Evolutionary conservation across 2,888 invertebrate species (phyloP), one percentile per base, ranked within the genome.

Genomic region (Nemurella pictetii): DNA sequence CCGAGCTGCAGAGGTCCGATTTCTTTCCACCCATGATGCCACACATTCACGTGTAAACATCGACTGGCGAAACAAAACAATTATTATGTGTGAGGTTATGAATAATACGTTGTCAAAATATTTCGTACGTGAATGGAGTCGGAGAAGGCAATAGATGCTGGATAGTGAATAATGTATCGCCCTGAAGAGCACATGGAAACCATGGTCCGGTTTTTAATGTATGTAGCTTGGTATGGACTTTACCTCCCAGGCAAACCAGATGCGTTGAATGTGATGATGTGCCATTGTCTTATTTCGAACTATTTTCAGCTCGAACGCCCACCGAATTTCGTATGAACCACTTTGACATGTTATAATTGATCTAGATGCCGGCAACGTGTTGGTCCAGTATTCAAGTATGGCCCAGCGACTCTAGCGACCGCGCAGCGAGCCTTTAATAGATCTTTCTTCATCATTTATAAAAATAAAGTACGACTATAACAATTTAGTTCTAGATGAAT

Each of bases 21-120:
- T 55, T 55, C 55, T 3, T 55, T 55, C 55, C 55, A 20, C 55
- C 12, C 55, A 55, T 55, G 1, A 55, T 55, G 55, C 20, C n/a
- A 35, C 55, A 20, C 20, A 55, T 55, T 20, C 55, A 55, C 55
- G 20, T 55, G 55, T 55, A 55, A 55, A 55, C 55, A 55, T 20
- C 55, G 55, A 55, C 55, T 55, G 55, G 55, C 55, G 55, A 55
- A 55, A 55, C 55, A 55, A 55, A 55, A 55, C 55, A 55, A 55
- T 55, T 55, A 55, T 55, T 55, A 55, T 20, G 55, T 55, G 55
- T 55, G 55, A 55, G 55, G 9, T 55, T 55, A 55, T 30, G 78
- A 78, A 78, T 78, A 78, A 78, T 30, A 78, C 78, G 78, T 78
- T 78, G 78, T 78, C 78, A 78, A 78, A 78, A 30, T n/a, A 28